Conservation (phyloP, 2,888 invertebrate species). For the Cephus nigrinus region DNA sequence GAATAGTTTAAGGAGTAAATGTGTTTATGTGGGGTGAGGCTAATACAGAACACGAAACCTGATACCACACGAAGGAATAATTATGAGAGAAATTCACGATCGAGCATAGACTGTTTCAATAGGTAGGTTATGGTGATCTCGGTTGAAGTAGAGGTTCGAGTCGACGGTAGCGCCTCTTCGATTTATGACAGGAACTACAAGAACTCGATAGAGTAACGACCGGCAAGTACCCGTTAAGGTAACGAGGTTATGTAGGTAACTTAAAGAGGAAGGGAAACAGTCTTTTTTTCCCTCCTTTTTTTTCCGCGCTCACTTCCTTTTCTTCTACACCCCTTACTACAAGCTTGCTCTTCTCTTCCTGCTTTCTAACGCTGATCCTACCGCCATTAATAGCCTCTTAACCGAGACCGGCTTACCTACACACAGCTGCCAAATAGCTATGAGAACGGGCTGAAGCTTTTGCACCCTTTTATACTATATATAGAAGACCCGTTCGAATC, state of each 20-base stretch:
- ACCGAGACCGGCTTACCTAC: not conserved
- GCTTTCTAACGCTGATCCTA: not conserved
- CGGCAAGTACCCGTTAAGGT: not conserved
- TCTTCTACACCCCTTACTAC: not conserved
- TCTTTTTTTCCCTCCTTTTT: not conserved
- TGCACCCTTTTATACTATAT: not conserved
- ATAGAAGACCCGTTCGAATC: not conserved
- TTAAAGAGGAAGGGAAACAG: not conserved
- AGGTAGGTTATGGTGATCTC: not conserved
- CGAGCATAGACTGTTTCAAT: not conserved
- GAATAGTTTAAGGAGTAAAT: too few species aligned
- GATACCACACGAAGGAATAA: too few species aligned
- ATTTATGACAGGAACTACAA: not conserved
- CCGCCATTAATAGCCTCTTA: constrained; percentile 6
- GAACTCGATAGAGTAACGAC: not conserved
- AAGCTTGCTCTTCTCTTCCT: not conserved
- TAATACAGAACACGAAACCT: too few species aligned
- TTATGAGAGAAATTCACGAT: not conserved
- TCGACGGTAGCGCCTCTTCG: not conserved
- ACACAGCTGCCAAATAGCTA: not conserved
- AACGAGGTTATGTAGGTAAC: not conserved
- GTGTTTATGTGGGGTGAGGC: too few species aligned
- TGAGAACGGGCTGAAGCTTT: not conserved
- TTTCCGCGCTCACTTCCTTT: not conserved
- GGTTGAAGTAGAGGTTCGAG: not conserved